Percentiles rank a stretch among this genome's conserved stretches.
Conservation (phyloP, 2,888 invertebrate species). For the Torymus aiolomorphi region DNA sequence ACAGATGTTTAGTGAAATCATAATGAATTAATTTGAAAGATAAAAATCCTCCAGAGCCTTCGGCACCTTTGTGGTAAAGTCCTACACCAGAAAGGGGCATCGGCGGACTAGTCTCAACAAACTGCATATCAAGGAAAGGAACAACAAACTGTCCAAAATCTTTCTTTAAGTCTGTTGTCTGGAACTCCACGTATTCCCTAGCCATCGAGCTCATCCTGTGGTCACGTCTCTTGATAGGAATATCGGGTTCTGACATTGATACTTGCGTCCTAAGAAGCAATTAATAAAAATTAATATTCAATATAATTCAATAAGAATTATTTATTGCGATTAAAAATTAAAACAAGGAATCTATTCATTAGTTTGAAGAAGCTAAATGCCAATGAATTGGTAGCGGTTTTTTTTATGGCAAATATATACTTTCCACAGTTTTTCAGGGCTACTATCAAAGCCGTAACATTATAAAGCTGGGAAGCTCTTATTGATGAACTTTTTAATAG, state of each 20-base stretch:
- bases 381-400: too few relatives aligned
- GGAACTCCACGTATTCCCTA: background rate
- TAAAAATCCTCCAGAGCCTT: conserved; percentile 22
- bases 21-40: conserved; percentile 13
- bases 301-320: too few relatives aligned
- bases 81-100: conserved; percentile 17
- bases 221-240: background rate
- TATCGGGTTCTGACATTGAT: background rate
- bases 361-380: too few relatives aligned
- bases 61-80: conserved; percentile 1
- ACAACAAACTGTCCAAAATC: conserved; percentile 19
- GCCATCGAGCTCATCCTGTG: background rate
- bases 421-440: too few relatives aligned
- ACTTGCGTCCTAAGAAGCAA: background rate
- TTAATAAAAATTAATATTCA: too few relatives aligned
- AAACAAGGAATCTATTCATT: too few relatives aligned
- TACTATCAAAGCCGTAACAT: too few relatives aligned
- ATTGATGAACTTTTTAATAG: too few relatives aligned
- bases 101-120: background rate
- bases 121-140: conserved; percentile 16
- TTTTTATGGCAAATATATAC: too few relatives aligned
- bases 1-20: background rate
- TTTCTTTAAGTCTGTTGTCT: conserved; percentile 2
- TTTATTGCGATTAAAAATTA: too few relatives aligned
- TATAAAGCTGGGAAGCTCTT: too few relatives aligned